Base-by-base conservation (phyloP, 53 echinoderm and acorn worm species). In the Temnopleurus reevesii region DNA sequence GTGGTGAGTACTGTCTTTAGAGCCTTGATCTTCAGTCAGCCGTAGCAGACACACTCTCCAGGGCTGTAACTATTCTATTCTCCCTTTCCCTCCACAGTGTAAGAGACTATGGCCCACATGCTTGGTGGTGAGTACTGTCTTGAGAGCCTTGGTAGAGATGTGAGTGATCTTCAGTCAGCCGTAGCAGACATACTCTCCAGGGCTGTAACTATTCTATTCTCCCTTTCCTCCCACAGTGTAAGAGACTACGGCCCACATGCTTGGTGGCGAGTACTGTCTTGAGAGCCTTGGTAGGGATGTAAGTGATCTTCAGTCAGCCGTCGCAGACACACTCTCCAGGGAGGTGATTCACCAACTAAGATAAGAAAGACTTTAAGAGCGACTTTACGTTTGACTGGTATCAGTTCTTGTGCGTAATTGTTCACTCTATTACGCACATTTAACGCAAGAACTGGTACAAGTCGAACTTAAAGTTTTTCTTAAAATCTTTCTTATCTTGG, bases 21-120 rank as follows among this genome's bases (percentile, higher is more conserved):
- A 95, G 95, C 46, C 89, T 97, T 46, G 98, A 97, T 44, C 91
- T 97, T 4, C 98, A 97, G 82, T 94, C 91, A 19, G 94, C 97
- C 24, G 94, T 97, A 45, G 46, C 77, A 55, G 98, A 97, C 59
- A 90, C 94, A 12, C 90, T 92, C 71, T 97, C 98, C 27, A 93
- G 98, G 76, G 98, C 93, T 19, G 98, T n/a, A n/a, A n/a, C n/a
- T n/a, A n/a, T n/a, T 53, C 80, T 30, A 17, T 53, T 53, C 17
- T 17, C 43, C 19, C 25, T 3, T 47, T 45, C 47, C 23, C 9
- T 21, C 13, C 41, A 21, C 9, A 71, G 71, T 3, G n/a, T 13
- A 13, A 55, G 10, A 34, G 34, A 85, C 44, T 43, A 97, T 97
- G 98, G 98, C 98, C 13, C 93, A 97, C 84, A 55, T 97, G 81